Percentiles rank a stretch among this genome's conserved stretches.
Evolutionary conservation across 2,113 vertebrate species (phyloP).

Genomic region (Colinus virginianus): DNA sequence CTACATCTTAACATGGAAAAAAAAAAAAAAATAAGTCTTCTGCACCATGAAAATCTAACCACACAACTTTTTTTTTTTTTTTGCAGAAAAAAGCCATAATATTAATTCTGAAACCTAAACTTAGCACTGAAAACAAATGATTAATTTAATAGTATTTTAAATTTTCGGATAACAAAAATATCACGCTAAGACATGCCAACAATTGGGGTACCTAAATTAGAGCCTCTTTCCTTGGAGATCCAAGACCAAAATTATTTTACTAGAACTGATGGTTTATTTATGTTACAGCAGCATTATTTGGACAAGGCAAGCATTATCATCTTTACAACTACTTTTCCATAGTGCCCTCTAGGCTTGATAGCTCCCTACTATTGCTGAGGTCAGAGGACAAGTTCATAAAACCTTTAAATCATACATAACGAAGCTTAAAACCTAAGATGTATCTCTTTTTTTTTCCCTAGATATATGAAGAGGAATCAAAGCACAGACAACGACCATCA

Average conservation of each 20-base stretch:
- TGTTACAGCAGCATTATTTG: slow-evolving; percentile 38
- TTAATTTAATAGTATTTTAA: not conserved
- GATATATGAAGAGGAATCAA: slow-evolving; percentile 50
- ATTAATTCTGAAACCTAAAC: not conserved
- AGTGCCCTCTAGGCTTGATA: slow-evolving; percentile 57
- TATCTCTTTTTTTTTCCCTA: slow-evolving; percentile 26
- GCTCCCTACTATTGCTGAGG: slow-evolving; percentile 50
- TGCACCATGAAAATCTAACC: not conserved
- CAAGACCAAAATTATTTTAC: slow-evolving; percentile 24
- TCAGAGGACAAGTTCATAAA: slow-evolving; percentile 77
- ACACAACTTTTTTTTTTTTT: fast-evolving
- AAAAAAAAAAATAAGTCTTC: not conserved
- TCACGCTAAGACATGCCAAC: not conserved
- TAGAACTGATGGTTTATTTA: slow-evolving; percentile 47
- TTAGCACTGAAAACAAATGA: not conserved
- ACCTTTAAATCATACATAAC: slow-evolving; percentile 63
- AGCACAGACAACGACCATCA: slow-evolving; percentile 44
- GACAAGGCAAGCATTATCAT: slow-evolving; percentile 47
- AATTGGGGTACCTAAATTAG: not conserved
- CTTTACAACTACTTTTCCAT: slow-evolving; percentile 61
- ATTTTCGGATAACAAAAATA: not conserved
- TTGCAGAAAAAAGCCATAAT: not conserved
- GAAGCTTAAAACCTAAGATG: slow-evolving; percentile 45
- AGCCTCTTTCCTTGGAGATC: not conserved
- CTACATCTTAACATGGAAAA: not conserved